Evolutionary conservation across 2,888 invertebrate genomes (phyloP).

Genomic region (Ceriagrion tenellum): DNA sequence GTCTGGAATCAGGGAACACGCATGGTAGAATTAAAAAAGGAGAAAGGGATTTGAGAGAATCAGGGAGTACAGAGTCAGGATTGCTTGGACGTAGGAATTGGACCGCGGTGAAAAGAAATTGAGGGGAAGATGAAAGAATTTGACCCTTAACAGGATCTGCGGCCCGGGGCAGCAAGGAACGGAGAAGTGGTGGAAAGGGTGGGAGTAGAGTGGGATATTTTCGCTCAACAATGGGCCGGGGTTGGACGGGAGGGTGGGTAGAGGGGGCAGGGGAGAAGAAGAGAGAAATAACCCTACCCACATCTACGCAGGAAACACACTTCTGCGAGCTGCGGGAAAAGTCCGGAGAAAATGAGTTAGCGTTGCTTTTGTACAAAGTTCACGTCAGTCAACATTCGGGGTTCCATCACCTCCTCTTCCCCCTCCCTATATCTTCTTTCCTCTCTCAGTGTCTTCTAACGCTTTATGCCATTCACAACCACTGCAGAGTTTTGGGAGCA

Average conservation of each 20-base stretch:
- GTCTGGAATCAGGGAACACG: background rate
- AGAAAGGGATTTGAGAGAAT: background rate
- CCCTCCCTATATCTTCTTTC: no score
- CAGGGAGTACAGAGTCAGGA: background rate
- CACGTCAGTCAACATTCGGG: slow-evolving; percentile 42
- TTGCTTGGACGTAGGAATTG: background rate
- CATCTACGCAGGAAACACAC: background rate
- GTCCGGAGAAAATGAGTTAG: slow-evolving; percentile 55
- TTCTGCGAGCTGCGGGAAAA: background rate
- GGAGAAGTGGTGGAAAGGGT: background rate
- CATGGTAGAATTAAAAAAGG: background rate
- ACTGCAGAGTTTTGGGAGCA: background rate
- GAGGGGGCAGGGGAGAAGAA: background rate
- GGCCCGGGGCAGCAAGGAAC: background rate
- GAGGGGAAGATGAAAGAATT: background rate
- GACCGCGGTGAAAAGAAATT: background rate
- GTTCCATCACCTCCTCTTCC: background rate
- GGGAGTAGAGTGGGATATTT: background rate
- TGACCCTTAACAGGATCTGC: background rate
- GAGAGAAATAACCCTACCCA: background rate
- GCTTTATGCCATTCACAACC: background rate
- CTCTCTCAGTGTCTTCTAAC: background rate
- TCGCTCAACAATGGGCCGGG: background rate
- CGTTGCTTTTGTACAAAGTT: slow-evolving; percentile 42
- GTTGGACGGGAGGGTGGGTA: background rate